A percentile compares a stretch with the other conserved stretches of the same genome.
These are phyloP conservation scores for Corydoras maculifer DNA, from an alignment of 2,113 vertebrate genomes.

Conservation along the genomic window DNA sequence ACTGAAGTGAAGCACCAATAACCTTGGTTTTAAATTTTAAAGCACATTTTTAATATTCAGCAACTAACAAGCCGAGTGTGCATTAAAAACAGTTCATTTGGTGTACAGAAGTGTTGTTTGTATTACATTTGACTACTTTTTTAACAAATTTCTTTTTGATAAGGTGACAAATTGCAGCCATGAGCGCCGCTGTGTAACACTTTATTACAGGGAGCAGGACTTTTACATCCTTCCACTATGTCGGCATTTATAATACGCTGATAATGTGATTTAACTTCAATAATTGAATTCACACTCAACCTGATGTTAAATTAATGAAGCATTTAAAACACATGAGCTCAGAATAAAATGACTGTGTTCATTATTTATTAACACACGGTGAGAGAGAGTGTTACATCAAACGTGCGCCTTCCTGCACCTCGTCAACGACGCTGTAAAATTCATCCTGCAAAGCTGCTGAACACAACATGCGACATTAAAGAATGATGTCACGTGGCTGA, in stretches of 20 bases:
- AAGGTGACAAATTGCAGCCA: constrained; percentile 2
- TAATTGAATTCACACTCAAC: constrained; percentile 17
- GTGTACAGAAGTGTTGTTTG: too few relatives aligned
- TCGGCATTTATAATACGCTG: constrained; percentile 10
- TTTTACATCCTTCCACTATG: constrained; percentile 1
- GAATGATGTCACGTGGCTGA: too few relatives aligned
- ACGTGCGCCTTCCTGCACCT: too few relatives aligned
- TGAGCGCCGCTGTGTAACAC: constrained; percentile 14
- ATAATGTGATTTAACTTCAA: constrained; percentile 23
- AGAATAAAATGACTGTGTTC: background rate
- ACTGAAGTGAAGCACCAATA: too few relatives aligned
- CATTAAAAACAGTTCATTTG: too few relatives aligned
- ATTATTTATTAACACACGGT: background rate
- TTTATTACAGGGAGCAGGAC: constrained; percentile 4
- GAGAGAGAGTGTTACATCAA: background rate
- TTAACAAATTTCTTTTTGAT: background rate
- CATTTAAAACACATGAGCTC: constrained; percentile 2
- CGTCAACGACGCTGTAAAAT: too few relatives aligned
- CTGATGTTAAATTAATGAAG: constrained; percentile 6
- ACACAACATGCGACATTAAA: too few relatives aligned
- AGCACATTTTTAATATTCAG: too few relatives aligned
- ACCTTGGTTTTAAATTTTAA: too few relatives aligned
- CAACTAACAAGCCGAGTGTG: too few relatives aligned
- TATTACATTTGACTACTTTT: background rate
- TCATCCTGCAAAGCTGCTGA: too few relatives aligned